Evolutionary conservation across 1,140 invertebrate genomes (phyloP).

Genomic region (Anthonomus grandis): DNA sequence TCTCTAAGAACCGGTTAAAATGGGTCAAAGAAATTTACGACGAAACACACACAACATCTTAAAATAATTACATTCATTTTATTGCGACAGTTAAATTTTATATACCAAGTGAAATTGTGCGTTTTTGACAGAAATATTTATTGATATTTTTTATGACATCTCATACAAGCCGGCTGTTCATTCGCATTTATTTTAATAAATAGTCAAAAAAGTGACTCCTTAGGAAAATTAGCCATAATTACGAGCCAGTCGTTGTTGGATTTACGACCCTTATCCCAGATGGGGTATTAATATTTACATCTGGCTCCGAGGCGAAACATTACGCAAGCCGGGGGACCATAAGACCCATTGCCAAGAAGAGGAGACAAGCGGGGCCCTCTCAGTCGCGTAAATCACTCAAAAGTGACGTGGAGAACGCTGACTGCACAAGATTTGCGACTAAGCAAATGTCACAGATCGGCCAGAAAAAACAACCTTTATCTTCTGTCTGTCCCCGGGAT

Average conservation of each 20-base stretch:
- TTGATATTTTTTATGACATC: conserved; percentile 16
- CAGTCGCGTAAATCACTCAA: conserved; percentile 44
- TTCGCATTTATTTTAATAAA: conserved; percentile 13
- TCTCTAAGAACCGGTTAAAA: too few species aligned
- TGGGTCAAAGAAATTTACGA: conserved; percentile 22
- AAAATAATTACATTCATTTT: conserved; percentile 24
- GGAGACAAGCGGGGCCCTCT: conserved; percentile 21
- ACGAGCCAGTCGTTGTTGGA: background rate
- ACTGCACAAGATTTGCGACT: conserved; percentile 47
- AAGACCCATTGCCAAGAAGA: conserved; percentile 19
- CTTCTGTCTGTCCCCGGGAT: conserved; percentile 26
- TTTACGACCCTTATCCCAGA: background rate
- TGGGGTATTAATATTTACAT: background rate
- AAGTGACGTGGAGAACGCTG: conserved; percentile 42
- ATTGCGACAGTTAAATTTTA: conserved; percentile 21
- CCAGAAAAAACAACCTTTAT: conserved; percentile 38
- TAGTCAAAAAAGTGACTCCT: background rate
- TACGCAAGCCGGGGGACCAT: background rate
- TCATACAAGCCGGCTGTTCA: background rate
- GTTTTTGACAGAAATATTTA: conserved; percentile 21
- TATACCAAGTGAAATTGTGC: conserved; percentile 14
- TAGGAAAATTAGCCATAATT: background rate
- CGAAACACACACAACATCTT: conserved; percentile 10
- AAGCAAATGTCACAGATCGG: conserved; percentile 46
- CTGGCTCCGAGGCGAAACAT: conserved; percentile 18